A percentile compares a stretch with the other conserved stretches of the same genome.
Conservation (phyloP, 2,888 invertebrate genomes). For the Pollenia angustigena region DNA sequence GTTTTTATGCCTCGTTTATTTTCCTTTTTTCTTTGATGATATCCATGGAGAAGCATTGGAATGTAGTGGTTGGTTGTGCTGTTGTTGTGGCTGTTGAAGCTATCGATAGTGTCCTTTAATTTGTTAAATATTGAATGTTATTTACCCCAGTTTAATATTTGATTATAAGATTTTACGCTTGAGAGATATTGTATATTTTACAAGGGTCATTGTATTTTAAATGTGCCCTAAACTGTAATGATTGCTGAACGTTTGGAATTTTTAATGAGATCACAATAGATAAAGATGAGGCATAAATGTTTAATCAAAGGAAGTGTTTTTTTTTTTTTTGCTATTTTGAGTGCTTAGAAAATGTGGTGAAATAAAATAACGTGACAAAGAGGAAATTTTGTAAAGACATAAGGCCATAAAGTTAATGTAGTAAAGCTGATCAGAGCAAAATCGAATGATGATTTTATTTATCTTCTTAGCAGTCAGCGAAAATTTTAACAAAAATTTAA, state of each 20-base stretch:
- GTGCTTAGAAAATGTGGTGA: too few relatives aligned
- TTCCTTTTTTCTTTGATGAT: conserved; percentile 10
- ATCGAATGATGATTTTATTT: too few relatives aligned
- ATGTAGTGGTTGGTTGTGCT: neutral
- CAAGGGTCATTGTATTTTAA: conserved; percentile 37
- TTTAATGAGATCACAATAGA: conserved; percentile 20
- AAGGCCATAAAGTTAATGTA: too few relatives aligned
- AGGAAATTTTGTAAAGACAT: too few relatives aligned
- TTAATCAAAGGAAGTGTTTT: neutral
- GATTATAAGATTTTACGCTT: conserved; percentile 44
- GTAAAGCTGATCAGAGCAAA: too few relatives aligned
- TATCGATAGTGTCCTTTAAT: conserved; percentile 25
- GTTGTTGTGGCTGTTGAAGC: neutral
- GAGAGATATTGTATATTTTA: conserved; percentile 5
- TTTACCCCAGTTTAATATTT: conserved; percentile 51
- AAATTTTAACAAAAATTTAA: too few relatives aligned
- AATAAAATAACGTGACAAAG: too few relatives aligned
- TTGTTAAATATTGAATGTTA: conserved; percentile 27
- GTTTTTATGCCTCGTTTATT: conserved; percentile 29
- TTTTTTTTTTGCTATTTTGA: neutral
- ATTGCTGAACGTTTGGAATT: conserved; percentile 45
- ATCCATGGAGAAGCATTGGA: neutral
- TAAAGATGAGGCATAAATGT: conserved; percentile 17
- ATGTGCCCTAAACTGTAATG: conserved; percentile 32
- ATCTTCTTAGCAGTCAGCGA: too few relatives aligned